Evolutionary conservation across 1,140 invertebrate species (phyloP).

Genomic region (Aphelinus atriplicis): DNA sequence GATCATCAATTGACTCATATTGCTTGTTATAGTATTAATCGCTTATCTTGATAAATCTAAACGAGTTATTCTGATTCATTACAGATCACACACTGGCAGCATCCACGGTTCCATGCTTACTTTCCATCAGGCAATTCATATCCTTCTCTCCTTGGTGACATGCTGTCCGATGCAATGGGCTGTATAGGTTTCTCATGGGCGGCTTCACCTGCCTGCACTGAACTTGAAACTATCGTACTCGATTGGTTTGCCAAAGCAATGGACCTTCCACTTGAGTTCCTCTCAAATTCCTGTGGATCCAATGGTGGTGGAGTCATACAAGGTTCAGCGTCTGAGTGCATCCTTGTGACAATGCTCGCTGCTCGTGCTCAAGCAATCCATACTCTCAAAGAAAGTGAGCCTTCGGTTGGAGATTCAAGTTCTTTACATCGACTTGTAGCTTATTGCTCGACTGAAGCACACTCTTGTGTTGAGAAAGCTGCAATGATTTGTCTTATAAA

Average conservation of each 20-base stretch:
- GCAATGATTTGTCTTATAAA: conserved; percentile 92
- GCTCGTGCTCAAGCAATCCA: conserved; percentile 80
- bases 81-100: conserved; percentile 95
- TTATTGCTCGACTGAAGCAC: conserved; percentile 82
- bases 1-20: background rate
- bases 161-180: conserved; percentile 91
- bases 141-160: conserved; percentile 92
- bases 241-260: conserved; percentile 72
- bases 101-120: conserved; percentile 95
- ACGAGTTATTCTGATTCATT: background rate
- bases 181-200: conserved; percentile 97
- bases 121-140: conserved; percentile 96
- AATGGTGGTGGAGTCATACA: conserved; percentile 81
- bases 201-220: conserved; percentile 85
- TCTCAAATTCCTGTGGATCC: conserved; percentile 55
- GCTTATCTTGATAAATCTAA: background rate
- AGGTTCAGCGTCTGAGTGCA: conserved; percentile 87
- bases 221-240: conserved; percentile 84
- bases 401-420: conserved; percentile 71
- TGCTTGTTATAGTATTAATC: background rate
- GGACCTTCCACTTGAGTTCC: conserved; percentile 67
- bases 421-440: conserved; percentile 89
- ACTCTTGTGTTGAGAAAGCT: conserved; percentile 94
- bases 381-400: conserved; percentile 72
- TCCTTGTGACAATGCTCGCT: conserved; percentile 84